Evolutionary conservation across 2,113 vertebrate species (phyloP).

Genomic region (Phylloscopus whistleri): DNA sequence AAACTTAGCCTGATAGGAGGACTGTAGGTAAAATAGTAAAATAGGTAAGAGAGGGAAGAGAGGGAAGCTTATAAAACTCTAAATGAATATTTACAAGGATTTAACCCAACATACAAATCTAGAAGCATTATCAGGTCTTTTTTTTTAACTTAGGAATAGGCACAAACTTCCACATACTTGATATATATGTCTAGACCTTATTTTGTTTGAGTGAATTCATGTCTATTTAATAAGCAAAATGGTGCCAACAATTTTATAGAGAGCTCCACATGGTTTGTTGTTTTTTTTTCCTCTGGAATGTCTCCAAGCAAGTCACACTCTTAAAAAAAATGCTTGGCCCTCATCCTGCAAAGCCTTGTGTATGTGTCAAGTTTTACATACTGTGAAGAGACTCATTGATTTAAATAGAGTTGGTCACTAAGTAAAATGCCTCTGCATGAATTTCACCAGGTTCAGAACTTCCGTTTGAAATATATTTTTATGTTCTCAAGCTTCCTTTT

Average conservation of each 20-base stretch:
- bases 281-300: not conserved
- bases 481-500: not conserved
- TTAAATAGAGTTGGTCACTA: not conserved
- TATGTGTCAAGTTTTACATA: conserved; percentile 6
- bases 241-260: conserved; percentile 29
- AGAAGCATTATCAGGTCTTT: not conserved
- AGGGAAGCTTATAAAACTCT: not conserved
- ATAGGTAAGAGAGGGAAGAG: not conserved
- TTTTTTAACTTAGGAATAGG: not conserved
- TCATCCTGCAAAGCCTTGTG: conserved; percentile 7
- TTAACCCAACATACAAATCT: not conserved
- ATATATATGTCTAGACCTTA: conserved; percentile 29
- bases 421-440: not conserved
- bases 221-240: conserved; percentile 26
- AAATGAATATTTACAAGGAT: not conserved
- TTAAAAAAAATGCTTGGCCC: not conserved
- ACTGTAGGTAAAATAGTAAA: not conserved
- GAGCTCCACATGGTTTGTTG: not conserved
- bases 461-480: not conserved
- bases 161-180: not conserved
- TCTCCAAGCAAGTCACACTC: conserved; percentile 40
- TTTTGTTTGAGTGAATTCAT: conserved; percentile 5
- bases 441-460: not conserved
- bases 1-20: not conserved
- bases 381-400: conserved; percentile 10